Base-by-base conservation (phyloP, 2,888 invertebrate genomes). In the Galerucella calmariensis region DNA sequence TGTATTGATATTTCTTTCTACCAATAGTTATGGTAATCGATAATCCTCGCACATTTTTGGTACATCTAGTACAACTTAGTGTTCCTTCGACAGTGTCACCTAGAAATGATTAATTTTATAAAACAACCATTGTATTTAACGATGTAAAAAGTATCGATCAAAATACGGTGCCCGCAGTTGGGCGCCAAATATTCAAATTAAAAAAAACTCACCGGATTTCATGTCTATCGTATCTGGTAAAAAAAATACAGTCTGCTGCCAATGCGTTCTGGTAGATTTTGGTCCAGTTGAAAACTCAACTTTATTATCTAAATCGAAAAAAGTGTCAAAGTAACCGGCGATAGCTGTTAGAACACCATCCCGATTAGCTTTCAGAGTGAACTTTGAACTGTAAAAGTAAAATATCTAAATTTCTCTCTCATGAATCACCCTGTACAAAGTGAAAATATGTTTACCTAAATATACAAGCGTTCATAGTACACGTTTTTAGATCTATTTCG, bases 241-340 rank as follows among this genome's bases (percentile, higher is more conserved):
- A 83, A 95, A 94, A 86, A 97, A 96, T 1, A 97, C 90, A 0
- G 97, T 97, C 87, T 98, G 98, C 85, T 97, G 96, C 98, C 98
- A 98, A 89, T 98, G 98, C 0, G 98, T 98, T 27, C 92, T 89
- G 0, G 91, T 89, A 0, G 89, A 88, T 56, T 90, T 88, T 3
- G 97, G 97, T 1, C 95, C 93, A 0, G 97, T 97, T 68, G 94
- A 93, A 82, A 97, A 92, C 4, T 89, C 87, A 8, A 95, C 90
- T 14, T 90, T 87, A 79, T 91, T 90, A 1, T 91, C 90, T 71
- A 94, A 87, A 83, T 94, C 93, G 87, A 97, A 97, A 84, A 92
- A 93, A 41, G 94, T 94, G 87, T 97, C 97, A 89, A 98, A 98
- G 88, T 95, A 98, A 9, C 97, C 97, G 72, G 94, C 94, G 77